Percentiles rank a stretch among this genome's conserved stretches.
Conservation (phyloP, 2,888 invertebrate species). For the Tenthredo amoena region DNA sequence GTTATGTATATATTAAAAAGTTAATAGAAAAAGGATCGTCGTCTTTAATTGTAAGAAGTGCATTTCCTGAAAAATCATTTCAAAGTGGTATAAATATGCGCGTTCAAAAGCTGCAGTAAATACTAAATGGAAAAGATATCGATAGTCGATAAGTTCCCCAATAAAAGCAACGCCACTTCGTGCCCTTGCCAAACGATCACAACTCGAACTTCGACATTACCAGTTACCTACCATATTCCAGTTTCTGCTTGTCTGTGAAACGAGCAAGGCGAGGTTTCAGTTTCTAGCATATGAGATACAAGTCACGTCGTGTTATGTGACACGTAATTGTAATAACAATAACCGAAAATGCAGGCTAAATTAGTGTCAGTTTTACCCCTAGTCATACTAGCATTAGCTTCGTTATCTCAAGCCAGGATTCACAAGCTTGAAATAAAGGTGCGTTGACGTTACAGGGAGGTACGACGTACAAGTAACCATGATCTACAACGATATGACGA, state of each 20-base stretch:
- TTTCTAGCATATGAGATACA: neutral
- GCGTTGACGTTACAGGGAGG: slow-evolving; percentile 68
- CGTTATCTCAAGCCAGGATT: slow-evolving; percentile 77
- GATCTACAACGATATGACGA: slow-evolving; percentile 31
- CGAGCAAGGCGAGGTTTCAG: neutral
- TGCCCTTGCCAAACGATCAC: neutral
- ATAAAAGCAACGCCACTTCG: neutral
- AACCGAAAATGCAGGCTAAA: slow-evolving; percentile 61
- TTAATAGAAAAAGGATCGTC: neutral
- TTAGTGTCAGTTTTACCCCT: slow-evolving; percentile 55
- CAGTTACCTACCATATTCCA: neutral
- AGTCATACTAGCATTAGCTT: slow-evolving; percentile 50
- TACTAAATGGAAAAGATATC: neutral
- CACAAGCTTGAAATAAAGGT: slow-evolving; percentile 83
- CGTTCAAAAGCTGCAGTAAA: neutral
- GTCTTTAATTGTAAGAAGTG: neutral
- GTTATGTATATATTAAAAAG: neutral
- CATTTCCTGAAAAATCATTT: neutral
- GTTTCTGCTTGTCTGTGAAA: slow-evolving; percentile 29
- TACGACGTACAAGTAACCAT: slow-evolving; percentile 49
- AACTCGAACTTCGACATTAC: slow-evolving; percentile 17
- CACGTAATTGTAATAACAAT: neutral
- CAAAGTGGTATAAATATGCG: neutral
- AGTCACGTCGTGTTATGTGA: slow-evolving; percentile 15
- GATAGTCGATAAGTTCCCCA: neutral